Percentiles rank a stretch among this genome's conserved stretches.
Conservation (phyloP, 2,113 vertebrate species). For the Halcyon malimbica region DNA sequence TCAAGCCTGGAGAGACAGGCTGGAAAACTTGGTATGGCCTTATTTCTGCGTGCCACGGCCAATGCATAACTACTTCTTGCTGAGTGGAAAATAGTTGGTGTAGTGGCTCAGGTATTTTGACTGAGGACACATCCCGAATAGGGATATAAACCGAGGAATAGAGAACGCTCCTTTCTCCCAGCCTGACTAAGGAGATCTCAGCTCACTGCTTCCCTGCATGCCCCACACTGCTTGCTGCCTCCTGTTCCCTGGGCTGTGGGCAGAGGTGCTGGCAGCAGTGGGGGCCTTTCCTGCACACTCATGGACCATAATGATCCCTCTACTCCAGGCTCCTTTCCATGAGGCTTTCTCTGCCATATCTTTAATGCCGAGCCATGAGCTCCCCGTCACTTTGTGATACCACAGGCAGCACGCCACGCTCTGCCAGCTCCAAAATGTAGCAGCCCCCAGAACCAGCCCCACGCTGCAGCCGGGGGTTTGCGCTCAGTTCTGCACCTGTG, state of each 20-base stretch:
- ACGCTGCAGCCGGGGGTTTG: neutral
- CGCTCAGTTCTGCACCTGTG: neutral
- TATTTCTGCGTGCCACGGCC: neutral
- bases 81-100: neutral
- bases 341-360: neutral
- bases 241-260: neutral
- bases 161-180: neutral
- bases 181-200: neutral
- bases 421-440: neutral
- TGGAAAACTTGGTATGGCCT: neutral
- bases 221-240: neutral
- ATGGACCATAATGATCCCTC: accelerated
- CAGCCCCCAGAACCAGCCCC: neutral
- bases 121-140: neutral
- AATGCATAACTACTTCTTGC: neutral
- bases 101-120: accelerated
- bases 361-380: neutral
- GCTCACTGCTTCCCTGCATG: accelerated
- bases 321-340: neutral
- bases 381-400: accelerated
- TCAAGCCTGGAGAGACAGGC: neutral
- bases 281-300: accelerated
- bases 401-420: accelerated
- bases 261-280: neutral
- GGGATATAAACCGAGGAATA: neutral